These are phyloP conservation scores for Nannoperca obscura DNA, from an alignment of 2,797 vertebrate species.

Conservation along the genomic window DNA sequence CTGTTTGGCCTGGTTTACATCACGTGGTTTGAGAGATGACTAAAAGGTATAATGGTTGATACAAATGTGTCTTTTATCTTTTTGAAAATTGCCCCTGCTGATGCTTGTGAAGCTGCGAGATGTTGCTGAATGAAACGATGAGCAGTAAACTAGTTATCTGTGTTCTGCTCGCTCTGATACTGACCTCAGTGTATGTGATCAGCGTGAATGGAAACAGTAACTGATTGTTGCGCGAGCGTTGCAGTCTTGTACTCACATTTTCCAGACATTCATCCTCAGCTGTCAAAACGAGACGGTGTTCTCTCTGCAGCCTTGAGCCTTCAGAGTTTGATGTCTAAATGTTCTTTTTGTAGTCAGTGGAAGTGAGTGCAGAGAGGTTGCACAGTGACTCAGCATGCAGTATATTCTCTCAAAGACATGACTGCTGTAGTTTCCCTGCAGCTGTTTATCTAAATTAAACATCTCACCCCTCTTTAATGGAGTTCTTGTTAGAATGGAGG, in stretches of 20 bases:
- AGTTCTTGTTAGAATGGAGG: neutral
- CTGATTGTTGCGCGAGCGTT: neutral
- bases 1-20: neutral
- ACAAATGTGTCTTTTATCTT: neutral
- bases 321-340: neutral
- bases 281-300: neutral
- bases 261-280: neutral
- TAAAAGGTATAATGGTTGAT: neutral
- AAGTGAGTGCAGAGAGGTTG: neutral
- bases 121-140: neutral
- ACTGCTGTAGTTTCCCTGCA: slow-evolving; percentile 15
- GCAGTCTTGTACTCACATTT: slow-evolving; percentile 2
- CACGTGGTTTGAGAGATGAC: neutral
- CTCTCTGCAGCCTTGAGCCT: neutral
- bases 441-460: slow-evolving; percentile 23
- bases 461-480: neutral
- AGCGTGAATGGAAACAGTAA: neutral
- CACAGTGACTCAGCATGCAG: slow-evolving; percentile 27
- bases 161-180: neutral
- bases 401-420: neutral
- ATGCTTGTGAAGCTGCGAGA: neutral
- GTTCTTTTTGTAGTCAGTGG: neutral
- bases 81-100: neutral
- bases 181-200: neutral
- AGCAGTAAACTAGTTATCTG: neutral